These are phyloP conservation scores for Hymenochirus boettgeri DNA, from an alignment of 2,113 vertebrate genomes.

Conservation along the genomic window DNA sequence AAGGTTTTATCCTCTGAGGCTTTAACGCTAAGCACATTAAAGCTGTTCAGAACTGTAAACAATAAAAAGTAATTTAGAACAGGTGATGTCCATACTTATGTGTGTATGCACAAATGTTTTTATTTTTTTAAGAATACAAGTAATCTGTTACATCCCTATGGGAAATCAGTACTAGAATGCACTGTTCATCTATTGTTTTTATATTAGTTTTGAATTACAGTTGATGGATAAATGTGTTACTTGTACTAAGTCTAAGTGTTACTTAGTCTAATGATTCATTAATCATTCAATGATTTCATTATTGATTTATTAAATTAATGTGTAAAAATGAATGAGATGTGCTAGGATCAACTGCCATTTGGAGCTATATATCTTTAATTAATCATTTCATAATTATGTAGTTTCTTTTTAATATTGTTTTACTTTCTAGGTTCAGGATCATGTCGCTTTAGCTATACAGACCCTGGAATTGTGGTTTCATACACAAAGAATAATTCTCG, in stretches of 20 bases:
- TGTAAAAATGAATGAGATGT: conserved; percentile 42
- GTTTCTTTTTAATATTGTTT: conserved; percentile 47
- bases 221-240: conserved; percentile 54
- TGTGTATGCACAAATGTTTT: no score
- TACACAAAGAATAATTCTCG: conserved; percentile 80
- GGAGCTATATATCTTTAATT: conserved; percentile 45
- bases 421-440: conserved; percentile 83
- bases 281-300: no score
- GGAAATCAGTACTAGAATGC: conserved; percentile 61
- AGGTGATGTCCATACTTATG: no score
- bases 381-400: conserved; percentile 47
- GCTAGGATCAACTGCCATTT: conserved; percentile 45
- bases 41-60: no score
- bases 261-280: no score
- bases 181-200: conserved; percentile 54
- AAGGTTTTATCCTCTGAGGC: no score
- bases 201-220: conserved; percentile 55
- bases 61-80: no score
- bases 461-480: conserved; percentile 85
- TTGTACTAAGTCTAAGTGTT: conserved; percentile 59
- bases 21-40: no score
- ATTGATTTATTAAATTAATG: conserved; percentile 53
- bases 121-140: conserved; percentile 43
- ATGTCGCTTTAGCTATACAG: conserved; percentile 91
- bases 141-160: conserved; percentile 52